phyloP scores from a whole-genome alignment of 2,888 invertebrate species.

The Griposia aprilina region DNA sequence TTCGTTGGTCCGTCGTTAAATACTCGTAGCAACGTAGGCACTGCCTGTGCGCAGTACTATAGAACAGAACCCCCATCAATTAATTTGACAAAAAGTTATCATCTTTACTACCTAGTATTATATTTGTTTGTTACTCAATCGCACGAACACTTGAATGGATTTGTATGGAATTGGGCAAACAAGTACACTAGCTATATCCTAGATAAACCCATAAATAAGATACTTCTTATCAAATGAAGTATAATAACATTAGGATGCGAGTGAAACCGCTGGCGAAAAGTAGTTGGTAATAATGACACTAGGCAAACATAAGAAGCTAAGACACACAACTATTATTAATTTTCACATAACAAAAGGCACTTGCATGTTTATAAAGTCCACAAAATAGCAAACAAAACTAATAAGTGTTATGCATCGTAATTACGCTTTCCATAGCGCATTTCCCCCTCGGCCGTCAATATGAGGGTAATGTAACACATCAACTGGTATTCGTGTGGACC shows the following conservation, averaged over 20 bases:
- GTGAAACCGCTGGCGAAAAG: not conserved
- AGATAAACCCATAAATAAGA: not conserved
- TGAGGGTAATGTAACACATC: conserved; percentile 33
- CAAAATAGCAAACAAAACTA: conserved; percentile 46
- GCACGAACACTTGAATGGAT: not conserved
- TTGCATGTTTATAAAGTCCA: conserved; percentile 25
- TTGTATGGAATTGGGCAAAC: not conserved
- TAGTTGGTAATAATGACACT: not conserved
- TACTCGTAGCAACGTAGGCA: not conserved
- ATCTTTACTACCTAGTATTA: not conserved
- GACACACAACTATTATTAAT: conserved; percentile 19
- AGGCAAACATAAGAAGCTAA: not conserved
- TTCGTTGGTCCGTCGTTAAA: not conserved
- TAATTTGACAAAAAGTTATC: not conserved
- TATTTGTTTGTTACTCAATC: not conserved
- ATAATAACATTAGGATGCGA: not conserved
- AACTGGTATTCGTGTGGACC: conserved; percentile 67
- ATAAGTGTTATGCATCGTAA: conserved; percentile 50
- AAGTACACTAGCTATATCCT: not conserved
- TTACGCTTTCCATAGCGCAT: conserved; percentile 44
- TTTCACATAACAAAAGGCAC: conserved; percentile 25
- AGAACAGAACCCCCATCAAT: not conserved
- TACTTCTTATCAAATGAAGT: not conserved
- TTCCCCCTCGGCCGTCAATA: conserved; percentile 50
- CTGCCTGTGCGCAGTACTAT: not conserved